A percentile compares a stretch with the other conserved stretches of the same genome.
Evolutionary conservation across 2,113 vertebrate species (phyloP).

Genomic region (Hystrix cristata): DNA sequence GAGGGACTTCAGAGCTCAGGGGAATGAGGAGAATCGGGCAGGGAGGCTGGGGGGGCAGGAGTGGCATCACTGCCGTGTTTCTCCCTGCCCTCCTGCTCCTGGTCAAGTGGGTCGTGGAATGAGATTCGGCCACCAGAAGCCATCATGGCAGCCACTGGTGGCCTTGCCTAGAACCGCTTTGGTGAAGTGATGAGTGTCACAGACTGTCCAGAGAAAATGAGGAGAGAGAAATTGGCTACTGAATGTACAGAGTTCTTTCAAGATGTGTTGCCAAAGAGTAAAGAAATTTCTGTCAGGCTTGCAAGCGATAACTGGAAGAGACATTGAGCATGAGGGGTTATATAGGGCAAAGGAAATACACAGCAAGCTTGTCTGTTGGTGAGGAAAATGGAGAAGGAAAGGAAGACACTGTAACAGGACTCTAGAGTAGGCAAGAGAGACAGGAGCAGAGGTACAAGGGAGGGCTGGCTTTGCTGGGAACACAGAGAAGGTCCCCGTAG

Average conservation of each 20-base stretch:
- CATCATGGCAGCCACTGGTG: not conserved
- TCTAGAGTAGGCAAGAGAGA: not conserved
- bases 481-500: not conserved
- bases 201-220: not conserved
- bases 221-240: not conserved
- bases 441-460: too few species aligned
- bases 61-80: too few species aligned
- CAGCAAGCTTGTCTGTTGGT: not conserved
- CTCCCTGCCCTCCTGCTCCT: not conserved
- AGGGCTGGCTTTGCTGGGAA: not conserved
- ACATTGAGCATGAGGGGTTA: not conserved
- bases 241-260: not conserved
- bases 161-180: not conserved
- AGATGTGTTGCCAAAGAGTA: not conserved
- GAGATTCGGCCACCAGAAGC: not conserved
- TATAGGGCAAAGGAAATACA: not conserved
- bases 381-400: not conserved
- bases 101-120: too few species aligned
- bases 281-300: not conserved
- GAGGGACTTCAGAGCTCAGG: not conserved
- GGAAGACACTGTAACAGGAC: not conserved
- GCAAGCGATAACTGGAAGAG: not conserved
- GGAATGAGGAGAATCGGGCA: not conserved
- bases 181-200: not conserved
- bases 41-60: not conserved